Percentiles rank a stretch among this genome's conserved stretches.
Conservation (phyloP, 1,140 invertebrate genomes). For the Delia radicum region DNA sequence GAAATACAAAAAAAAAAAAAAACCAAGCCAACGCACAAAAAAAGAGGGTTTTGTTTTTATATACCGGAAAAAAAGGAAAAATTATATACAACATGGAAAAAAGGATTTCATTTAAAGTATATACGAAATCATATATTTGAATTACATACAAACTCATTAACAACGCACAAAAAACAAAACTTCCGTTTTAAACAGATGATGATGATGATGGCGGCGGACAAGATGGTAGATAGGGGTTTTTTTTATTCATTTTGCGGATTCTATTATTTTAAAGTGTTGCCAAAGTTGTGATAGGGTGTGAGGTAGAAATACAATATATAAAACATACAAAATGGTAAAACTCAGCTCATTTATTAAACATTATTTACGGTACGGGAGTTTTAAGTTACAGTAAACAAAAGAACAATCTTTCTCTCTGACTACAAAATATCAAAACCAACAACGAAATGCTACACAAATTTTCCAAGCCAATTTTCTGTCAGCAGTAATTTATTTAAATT, state of each 20-base stretch:
- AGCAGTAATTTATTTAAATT: neutral
- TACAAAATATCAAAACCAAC: neutral
- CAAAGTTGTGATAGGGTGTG: neutral
- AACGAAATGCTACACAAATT: too few species aligned
- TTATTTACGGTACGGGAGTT: neutral
- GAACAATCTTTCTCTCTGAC: neutral
- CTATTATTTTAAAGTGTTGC: neutral
- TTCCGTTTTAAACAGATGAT: neutral
- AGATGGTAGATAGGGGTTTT: neutral
- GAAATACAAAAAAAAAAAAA: neutral
- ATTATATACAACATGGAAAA: neutral
- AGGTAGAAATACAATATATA: neutral
- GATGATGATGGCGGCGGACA: neutral
- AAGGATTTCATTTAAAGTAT: neutral
- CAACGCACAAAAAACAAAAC: too few species aligned
- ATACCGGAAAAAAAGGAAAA: too few species aligned
- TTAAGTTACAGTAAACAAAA: neutral
- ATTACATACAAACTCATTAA: neutral
- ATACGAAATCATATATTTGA: neutral
- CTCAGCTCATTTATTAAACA: slow-evolving; percentile 1
- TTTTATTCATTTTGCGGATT: neutral
- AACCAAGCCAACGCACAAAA: neutral
- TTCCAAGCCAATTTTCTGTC: neutral
- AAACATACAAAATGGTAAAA: neutral
- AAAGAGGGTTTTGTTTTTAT: neutral